phyloP scores from a whole-genome alignment of 2,113 vertebrate species.

The Podocnemis expansa region DNA sequence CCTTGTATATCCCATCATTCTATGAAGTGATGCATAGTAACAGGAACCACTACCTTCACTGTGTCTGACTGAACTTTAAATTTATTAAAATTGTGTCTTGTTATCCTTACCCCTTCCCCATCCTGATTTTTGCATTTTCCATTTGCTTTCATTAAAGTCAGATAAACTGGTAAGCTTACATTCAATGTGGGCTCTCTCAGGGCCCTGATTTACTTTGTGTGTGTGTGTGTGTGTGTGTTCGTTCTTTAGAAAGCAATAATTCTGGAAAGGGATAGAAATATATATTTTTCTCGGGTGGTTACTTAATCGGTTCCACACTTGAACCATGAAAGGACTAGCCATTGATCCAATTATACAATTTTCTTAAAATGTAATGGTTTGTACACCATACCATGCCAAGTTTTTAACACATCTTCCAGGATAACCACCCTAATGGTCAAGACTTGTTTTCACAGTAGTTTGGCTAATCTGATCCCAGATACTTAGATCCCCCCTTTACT shows the following conservation, averaged over 20 bases:
- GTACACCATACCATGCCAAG: not conserved
- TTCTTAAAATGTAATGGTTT: not conserved
- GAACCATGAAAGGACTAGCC: not conserved
- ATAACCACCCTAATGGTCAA: not conserved
- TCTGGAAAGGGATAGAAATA: not conserved
- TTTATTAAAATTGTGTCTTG: not conserved
- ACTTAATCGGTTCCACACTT: not conserved
- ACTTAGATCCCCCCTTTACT: not conserved
- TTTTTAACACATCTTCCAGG: not conserved
- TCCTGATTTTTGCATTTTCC: not conserved
- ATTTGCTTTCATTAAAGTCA: not conserved
- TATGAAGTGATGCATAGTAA: not conserved
- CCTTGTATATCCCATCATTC: slow-evolving; percentile 6
- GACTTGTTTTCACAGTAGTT: not conserved
- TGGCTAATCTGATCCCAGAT: not conserved
- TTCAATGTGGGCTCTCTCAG: not conserved
- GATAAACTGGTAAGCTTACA: not conserved
- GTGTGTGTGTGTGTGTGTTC: too few species aligned
- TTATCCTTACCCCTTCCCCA: not conserved
- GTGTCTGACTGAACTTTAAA: not conserved
- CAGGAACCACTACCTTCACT: not conserved
- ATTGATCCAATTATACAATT: not conserved
- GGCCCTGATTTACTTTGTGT: not conserved
- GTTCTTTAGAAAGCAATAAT: too few species aligned
- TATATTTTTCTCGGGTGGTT: not conserved